phyloP scores from a whole-genome alignment of 1,140 invertebrate genomes.

The Tyrophagus putrescentiae region DNA sequence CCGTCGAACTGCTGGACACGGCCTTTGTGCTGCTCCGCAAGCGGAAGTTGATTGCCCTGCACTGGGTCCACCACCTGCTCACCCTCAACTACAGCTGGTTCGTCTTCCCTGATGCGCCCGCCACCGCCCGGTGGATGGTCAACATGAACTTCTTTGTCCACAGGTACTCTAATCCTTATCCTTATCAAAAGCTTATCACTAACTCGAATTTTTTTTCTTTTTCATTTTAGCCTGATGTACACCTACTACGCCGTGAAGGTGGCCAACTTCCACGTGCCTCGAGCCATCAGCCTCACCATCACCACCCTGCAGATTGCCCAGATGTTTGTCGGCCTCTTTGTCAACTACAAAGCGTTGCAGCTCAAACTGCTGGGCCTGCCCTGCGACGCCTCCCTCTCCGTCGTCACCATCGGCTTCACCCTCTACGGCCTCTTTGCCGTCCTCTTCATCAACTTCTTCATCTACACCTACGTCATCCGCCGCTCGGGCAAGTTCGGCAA shows the following conservation, averaged over 20 bases:
- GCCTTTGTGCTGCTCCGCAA: constrained; percentile 90
- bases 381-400: constrained; percentile 9
- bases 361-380: constrained; percentile 5
- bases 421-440: constrained; percentile 23
- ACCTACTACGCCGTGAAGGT: constrained; percentile 33
- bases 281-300: constrained; percentile 37
- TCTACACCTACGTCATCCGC: constrained; percentile 29
- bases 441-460: constrained; percentile 23
- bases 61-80: constrained; percentile 62
- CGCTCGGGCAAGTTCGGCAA: neutral
- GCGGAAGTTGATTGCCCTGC: constrained; percentile 91
- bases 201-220: too few relatives aligned
- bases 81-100: constrained; percentile 55
- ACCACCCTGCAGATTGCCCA: constrained; percentile 40
- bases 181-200: too few relatives aligned
- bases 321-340: constrained; percentile 35
- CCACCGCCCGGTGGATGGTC: constrained; percentile 66
- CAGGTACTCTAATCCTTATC: too few relatives aligned
- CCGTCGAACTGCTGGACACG: constrained; percentile 83
- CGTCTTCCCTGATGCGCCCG: constrained; percentile 43
- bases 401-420: constrained; percentile 2
- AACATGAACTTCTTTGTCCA: constrained; percentile 98
- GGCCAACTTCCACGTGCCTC: constrained; percentile 36
- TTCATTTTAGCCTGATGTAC: constrained; percentile 11
- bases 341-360: constrained; percentile 18